Conservation (phyloP, 2,797 vertebrate genomes). For the Buceros bicornis region DNA sequence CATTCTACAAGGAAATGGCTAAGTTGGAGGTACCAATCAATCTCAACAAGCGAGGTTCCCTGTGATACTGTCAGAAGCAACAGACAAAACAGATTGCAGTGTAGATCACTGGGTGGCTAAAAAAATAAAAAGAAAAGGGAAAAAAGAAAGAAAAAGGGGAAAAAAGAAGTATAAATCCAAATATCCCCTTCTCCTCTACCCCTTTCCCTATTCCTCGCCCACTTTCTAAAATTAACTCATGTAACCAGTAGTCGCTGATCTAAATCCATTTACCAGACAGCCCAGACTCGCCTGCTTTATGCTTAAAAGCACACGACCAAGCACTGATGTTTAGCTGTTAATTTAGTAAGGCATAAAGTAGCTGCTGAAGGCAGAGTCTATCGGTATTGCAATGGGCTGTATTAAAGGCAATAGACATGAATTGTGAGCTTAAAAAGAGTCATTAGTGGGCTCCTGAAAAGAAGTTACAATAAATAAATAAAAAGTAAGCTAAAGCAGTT, state of each 20-base stretch:
- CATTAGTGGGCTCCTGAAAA: background rate
- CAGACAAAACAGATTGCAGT: conserved; percentile 82
- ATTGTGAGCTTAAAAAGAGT: background rate
- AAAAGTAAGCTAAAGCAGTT: background rate
- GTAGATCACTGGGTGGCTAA: conserved; percentile 51
- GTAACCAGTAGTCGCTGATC: background rate
- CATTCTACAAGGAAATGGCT: conserved; percentile 90
- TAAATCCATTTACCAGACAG: background rate
- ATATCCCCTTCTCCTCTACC: background rate
- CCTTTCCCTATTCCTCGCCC: background rate
- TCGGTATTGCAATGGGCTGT: background rate
- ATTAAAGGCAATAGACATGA: background rate
- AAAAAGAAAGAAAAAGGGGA: fast-evolving
- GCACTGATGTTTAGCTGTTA: background rate
- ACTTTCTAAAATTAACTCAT: conserved; percentile 49
- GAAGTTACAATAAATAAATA: conserved; percentile 2
- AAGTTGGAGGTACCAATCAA: conserved; percentile 91
- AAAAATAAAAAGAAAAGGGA: background rate
- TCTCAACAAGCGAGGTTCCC: conserved; percentile 83
- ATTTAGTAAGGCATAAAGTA: background rate
- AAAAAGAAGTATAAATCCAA: fast-evolving
- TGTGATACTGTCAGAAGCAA: conserved; percentile 82
- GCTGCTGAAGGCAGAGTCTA: background rate
- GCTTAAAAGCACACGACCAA: background rate
- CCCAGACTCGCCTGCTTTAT: background rate